Evolutionary conservation across 2,888 invertebrate genomes (phyloP).

Genomic region (Lasioglossum malachurum): DNA sequence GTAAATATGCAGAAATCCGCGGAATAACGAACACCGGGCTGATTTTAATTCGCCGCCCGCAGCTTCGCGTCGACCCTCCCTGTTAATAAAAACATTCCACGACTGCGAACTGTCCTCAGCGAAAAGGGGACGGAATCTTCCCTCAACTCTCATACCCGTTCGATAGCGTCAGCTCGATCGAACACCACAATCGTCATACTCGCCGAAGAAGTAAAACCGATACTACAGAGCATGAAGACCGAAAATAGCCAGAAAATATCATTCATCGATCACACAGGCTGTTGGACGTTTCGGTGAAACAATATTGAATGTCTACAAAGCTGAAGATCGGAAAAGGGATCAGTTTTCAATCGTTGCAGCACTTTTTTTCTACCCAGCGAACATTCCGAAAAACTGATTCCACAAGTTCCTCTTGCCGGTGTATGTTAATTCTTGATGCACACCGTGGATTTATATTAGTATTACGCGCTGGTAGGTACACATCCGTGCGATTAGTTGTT

Average conservation of each 20-base stretch:
- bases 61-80: background rate
- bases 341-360: background rate
- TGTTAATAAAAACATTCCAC: background rate
- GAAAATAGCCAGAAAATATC: background rate
- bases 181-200: background rate
- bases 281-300: background rate
- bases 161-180: background rate
- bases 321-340: background rate
- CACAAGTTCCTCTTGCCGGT: background rate
- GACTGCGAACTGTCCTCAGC: background rate
- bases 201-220: background rate
- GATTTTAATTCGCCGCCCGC: constrained; percentile 14
- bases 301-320: background rate
- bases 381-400: background rate
- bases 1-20: constrained; percentile 13
- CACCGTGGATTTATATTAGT: background rate
- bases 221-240: background rate
- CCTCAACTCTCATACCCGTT: background rate
- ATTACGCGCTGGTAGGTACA: background rate
- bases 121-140: background rate
- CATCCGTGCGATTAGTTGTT: background rate
- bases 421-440: background rate
- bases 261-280: background rate
- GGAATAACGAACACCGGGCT: background rate
- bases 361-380: background rate